Percentiles rank a stretch among this genome's conserved stretches.
These are phyloP conservation scores for Strigamia crassipes DNA, from an alignment of 2,888 invertebrate genomes.

Conservation along the genomic window DNA sequence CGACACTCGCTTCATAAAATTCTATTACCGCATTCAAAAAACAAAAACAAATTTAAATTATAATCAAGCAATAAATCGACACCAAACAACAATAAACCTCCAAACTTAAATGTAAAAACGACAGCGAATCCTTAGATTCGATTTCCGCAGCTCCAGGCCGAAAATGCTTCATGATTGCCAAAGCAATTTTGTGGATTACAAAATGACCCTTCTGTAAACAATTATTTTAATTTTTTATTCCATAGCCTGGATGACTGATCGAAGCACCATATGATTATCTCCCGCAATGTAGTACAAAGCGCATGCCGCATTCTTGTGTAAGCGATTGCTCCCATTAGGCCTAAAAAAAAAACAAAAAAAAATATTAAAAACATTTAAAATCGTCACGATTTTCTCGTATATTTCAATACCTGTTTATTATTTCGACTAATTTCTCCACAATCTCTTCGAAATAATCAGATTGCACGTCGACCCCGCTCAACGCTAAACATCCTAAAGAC, in stretches of 20 bases:
- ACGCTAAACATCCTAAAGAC: background rate
- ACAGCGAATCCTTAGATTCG: background rate
- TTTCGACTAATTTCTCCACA: conserved; percentile 5
- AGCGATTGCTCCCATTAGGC: background rate
- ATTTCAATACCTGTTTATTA: background rate
- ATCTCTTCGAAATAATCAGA: conserved; percentile 20
- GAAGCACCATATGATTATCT: background rate
- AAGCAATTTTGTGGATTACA: conserved; percentile 7
- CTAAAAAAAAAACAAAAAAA: background rate
- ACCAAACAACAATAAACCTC: background rate
- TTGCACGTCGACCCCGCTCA: background rate
- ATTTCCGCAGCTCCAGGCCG: background rate
- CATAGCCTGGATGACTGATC: background rate
- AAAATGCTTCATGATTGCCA: conserved; percentile 1
- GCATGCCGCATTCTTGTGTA: background rate
- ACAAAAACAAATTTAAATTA: background rate
- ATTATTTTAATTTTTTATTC: background rate
- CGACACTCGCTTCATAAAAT: background rate
- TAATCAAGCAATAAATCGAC: too few relatives aligned
- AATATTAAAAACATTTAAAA: background rate
- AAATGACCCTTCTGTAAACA: background rate
- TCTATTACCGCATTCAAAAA: background rate
- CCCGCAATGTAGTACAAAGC: background rate
- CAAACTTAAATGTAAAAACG: background rate
- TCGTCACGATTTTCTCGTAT: background rate